Percentiles rank a stretch among this genome's conserved stretches.
Evolutionary conservation across 2,888 invertebrate species (phyloP).

Genomic region (Zonitis immaculata): DNA sequence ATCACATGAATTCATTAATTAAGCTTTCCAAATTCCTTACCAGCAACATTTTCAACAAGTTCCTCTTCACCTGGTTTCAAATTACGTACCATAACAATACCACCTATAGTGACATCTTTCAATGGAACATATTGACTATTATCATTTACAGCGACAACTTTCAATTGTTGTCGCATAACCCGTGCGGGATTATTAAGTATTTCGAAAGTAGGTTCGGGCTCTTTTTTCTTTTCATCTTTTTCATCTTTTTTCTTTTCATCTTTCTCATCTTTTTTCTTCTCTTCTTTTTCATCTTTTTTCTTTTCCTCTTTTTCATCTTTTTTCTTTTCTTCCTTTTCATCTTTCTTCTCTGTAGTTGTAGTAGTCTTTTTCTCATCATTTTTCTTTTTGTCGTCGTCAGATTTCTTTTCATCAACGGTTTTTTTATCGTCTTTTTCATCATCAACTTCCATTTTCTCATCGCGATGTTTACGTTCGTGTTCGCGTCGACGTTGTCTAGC

Average conservation of each 20-base stretch:
- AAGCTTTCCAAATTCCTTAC: conserved; percentile 40
- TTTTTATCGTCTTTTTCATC: conserved; percentile 25
- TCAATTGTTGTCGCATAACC: conserved; percentile 86
- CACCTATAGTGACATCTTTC: conserved; percentile 91
- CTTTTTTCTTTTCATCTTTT: conserved; percentile 62
- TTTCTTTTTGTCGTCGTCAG: conserved; percentile 38
- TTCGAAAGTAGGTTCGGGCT: conserved; percentile 90
- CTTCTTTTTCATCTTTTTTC: conserved; percentile 41
- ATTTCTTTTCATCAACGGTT: conserved; percentile 23
- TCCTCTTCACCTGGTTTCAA: conserved; percentile 73
- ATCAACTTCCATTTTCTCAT: conserved; percentile 84
- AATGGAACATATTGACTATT: conserved; percentile 77
- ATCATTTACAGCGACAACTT: conserved; percentile 72
- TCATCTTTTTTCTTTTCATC: conserved; percentile 50
- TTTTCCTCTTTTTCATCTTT: conserved; percentile 43
- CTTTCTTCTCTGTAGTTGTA: conserved; percentile 48
- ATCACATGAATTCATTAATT: too few relatives aligned
- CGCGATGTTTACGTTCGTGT: conserved; percentile 56
- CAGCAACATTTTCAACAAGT: conserved; percentile 86
- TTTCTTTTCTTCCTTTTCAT: conserved; percentile 25
- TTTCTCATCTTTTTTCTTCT: conserved; percentile 44
- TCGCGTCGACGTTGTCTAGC: conserved; percentile 87
- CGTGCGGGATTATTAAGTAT: conserved; percentile 92
- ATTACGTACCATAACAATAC: conserved; percentile 92
- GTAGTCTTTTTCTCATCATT: conserved; percentile 45